Base-by-base conservation (phyloP, 2,113 vertebrate genomes). In the Brachionichthys hirsutus region DNA sequence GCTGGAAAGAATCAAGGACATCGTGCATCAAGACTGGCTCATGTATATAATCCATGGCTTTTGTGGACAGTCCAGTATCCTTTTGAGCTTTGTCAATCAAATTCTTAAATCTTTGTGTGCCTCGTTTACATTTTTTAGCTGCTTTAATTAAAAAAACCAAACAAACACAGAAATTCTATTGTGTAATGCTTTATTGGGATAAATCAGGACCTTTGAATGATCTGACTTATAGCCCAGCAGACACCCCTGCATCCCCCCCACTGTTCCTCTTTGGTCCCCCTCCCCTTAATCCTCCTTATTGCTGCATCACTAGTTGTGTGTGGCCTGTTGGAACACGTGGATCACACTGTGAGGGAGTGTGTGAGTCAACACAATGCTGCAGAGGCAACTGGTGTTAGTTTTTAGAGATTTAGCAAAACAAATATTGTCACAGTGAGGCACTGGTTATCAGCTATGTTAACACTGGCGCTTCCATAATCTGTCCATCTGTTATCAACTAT, bases 41-140 rank as follows among this genome's bases (percentile, higher is more conserved):
- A 85, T 99, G 73, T 94, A 96, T 73, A 92, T 99, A 79, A 98
- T 98, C 84, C 95, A 99, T 2, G 97, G 97, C 53, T 98, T 98
- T 85, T 99, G 97, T 80, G 96, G 96, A 19, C 97, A 99, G 75
- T 99, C 97, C 18, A 98, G 97, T 98, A 99, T 99, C 97, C 94
- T 98, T 94, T 78, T 38, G 35, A 18, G 12, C 19, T 9, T 12
- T 12, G 13, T 60, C 24, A 18, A 1, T 67, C 22, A 44, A 2
- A 13, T 7, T 40, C 34, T 54, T 9, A 6, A 38, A 12, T 45
- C 22, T 59, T 19, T 54, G 6, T 38, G 7, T 48, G 1, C 66
- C 12, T 54, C 3, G 34, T 34, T 50, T 13, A 19, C 9, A 38
- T 24, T 60, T 34, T 43, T 60, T 20, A 30, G 19, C 36, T 62